A percentile compares a stretch with the other conserved stretches of the same genome.
Evolutionary conservation across 2,888 invertebrate genomes (phyloP).

Genomic region (Athalia rosae): DNA sequence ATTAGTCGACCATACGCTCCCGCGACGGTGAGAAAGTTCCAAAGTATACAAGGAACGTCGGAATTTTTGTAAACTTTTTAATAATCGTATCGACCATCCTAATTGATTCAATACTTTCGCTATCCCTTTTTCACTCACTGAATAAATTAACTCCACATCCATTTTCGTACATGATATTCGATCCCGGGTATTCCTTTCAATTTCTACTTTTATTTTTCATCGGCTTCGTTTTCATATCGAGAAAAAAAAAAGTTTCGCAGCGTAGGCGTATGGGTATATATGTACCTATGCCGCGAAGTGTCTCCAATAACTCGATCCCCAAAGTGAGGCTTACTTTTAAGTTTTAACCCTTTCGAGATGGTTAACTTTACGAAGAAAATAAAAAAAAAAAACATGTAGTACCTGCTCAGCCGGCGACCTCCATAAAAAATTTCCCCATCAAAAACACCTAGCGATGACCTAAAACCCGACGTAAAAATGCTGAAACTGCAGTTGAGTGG

Average conservation of each 20-base stretch:
- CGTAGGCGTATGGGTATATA: no score
- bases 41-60: no score
- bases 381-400: constrained; percentile 14
- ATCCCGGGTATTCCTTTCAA: neutral
- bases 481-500: constrained; percentile 14
- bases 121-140: no score
- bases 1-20: no score
- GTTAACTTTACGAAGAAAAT: constrained; percentile 24
- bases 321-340: constrained; percentile 8
- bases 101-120: no score
- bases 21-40: no score
- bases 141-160: no score
- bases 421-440: constrained; percentile 28
- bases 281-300: constrained; percentile 26
- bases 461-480: constrained; percentile 11
- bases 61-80: no score
- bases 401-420: constrained; percentile 24
- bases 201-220: neutral
- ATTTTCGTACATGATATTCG: no score
- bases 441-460: neutral
- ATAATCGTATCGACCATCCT: no score
- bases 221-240: no score
- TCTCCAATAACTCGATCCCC: constrained; percentile 49
- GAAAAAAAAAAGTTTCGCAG: no score
- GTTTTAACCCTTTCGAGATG: constrained; percentile 25